Conservation (phyloP, 2,113 vertebrate genomes). For the Corythornis cristatus region DNA sequence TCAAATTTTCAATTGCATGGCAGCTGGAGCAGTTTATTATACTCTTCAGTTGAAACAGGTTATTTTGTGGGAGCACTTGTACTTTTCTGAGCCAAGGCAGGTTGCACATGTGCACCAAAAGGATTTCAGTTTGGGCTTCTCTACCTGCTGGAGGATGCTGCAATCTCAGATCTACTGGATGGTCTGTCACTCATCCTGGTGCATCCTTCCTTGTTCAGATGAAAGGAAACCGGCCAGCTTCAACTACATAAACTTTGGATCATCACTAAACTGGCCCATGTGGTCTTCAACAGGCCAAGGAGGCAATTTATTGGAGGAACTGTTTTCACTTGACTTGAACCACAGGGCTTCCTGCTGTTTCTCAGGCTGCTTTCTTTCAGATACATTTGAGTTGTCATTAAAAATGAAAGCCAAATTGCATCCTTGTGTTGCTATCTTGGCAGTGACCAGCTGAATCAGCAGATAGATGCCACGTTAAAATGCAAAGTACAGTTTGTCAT, state of each 20-base stretch:
- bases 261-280: not conserved
- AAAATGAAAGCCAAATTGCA: not conserved
- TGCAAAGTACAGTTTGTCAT: not conserved
- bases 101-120: not conserved
- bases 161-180: not conserved
- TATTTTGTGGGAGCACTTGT: not conserved
- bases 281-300: not conserved
- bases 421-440: not conserved
- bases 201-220: not conserved
- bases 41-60: not conserved
- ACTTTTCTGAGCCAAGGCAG: not conserved
- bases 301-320: not conserved
- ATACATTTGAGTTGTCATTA: not conserved
- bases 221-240: not conserved
- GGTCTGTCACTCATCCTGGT: not conserved
- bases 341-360: not conserved
- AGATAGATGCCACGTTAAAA: not conserved
- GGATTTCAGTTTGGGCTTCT: not conserved
- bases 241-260: not conserved
- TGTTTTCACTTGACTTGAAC: not conserved
- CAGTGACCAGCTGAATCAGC: not conserved
- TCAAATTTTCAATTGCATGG: accelerated
- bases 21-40: not conserved
- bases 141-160: not conserved
- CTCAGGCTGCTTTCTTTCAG: not conserved